Base-by-base conservation (phyloP, 2,888 invertebrate species). In the Notodonta dromedarius region DNA sequence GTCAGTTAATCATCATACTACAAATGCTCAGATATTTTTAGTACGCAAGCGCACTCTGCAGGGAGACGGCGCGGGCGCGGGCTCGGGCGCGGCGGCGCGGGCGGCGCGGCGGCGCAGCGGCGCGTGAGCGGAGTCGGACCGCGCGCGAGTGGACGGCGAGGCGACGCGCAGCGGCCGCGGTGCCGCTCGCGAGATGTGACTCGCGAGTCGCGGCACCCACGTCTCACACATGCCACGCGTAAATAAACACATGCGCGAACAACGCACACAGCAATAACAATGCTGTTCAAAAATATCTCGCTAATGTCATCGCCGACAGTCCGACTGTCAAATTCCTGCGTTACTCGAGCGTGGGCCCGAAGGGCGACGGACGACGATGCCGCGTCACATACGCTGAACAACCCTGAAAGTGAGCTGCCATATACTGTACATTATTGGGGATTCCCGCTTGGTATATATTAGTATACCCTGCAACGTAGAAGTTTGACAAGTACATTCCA, bases 201-300 rank as follows among this genome's bases (percentile, higher is more conserved):
- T 8, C 16, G 5, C 50, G 50, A 5, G n/a, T 7, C 50, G 50
- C 16, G 24, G n/a, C 71, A 59, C 70, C 14, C 76, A 68, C n/a
- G n/a, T n/a, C n/a, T n/a, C n/a, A n/a, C 71, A 71, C 70, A 52
- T 67, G 66, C 66, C 60, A 58, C 63, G 60, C 60, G 62, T 65
- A 58, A 64, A 68, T 61, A 69, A 69, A 76, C 70, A 69, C 63
- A 63, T 69, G 62, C 65, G 59, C 50, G 62, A 56, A 62, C 67
- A 56, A 66, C 78, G 64, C 80, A 73, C 74, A 75, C 77, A 67
- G 74, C 71, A 74, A 77, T 66, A 78, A 79, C 82, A 78, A 77
- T 77, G 71, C 66, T 66, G 67, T 74, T 80, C 83, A 84, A 78
- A 80, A 80, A 83, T 85, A 86, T 76, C 68, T 69, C 69, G 73